phyloP scores from a whole-genome alignment of 2,888 invertebrate genomes.

The Dendrolimus pini region DNA sequence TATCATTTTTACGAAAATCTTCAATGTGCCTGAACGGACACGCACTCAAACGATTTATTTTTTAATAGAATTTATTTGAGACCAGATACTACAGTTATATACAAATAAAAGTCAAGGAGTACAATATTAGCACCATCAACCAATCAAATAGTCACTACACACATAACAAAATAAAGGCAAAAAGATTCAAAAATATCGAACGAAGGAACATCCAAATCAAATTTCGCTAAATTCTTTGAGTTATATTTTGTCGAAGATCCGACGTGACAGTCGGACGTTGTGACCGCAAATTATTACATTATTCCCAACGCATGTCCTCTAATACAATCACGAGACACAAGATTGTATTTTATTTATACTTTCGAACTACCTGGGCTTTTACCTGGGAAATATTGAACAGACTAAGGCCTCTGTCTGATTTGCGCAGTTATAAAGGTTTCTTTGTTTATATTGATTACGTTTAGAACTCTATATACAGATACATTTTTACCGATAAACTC shows the following conservation, averaged over 20 bases:
- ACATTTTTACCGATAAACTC: too few species aligned
- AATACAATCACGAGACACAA: constrained; percentile 35
- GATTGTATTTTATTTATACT: constrained; percentile 32
- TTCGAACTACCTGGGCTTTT: constrained; percentile 1
- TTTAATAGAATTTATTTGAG: too few species aligned
- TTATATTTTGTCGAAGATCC: background rate
- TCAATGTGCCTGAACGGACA: too few species aligned
- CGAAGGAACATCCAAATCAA: background rate
- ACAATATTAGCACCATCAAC: too few species aligned
- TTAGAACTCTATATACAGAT: too few species aligned
- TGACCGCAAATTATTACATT: constrained; percentile 48
- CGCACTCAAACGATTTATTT: too few species aligned
- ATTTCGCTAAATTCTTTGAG: background rate
- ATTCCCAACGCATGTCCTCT: constrained; percentile 30
- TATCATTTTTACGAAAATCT: too few species aligned
- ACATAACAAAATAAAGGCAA: too few species aligned
- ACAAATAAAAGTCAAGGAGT: too few species aligned
- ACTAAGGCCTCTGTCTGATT: background rate
- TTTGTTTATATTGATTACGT: background rate
- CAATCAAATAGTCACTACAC: too few species aligned
- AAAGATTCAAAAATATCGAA: too few species aligned
- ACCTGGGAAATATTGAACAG: background rate
- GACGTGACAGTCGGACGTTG: constrained; percentile 18
- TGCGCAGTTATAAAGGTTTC: background rate
- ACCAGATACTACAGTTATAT: too few species aligned